These are phyloP conservation scores for Eupithecia exiguata DNA, from an alignment of 2,888 invertebrate species.

Conservation along the genomic window DNA sequence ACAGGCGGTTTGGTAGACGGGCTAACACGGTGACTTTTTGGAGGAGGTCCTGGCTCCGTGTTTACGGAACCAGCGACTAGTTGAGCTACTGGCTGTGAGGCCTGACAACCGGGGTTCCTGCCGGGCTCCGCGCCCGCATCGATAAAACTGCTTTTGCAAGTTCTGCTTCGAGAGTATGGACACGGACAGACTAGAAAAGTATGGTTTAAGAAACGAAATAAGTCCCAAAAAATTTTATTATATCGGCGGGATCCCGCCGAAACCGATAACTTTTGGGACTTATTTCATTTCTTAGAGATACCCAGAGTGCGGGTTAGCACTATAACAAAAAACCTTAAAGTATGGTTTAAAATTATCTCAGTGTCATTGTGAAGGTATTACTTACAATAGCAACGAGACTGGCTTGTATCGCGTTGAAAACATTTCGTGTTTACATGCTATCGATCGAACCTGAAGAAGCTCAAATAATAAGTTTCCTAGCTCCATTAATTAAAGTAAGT, in stretches of 20 bases:
- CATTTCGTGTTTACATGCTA: not conserved
- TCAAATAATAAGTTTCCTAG: not conserved
- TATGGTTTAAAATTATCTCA: not conserved
- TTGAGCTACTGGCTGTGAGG: slow-evolving; percentile 88
- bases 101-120: slow-evolving; percentile 92
- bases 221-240: too few relatives aligned
- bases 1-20: slow-evolving; percentile 91
- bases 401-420: not conserved
- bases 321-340: too few relatives aligned
- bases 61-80: slow-evolving; percentile 89
- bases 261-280: too few relatives aligned
- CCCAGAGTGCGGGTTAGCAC: too few relatives aligned
- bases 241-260: too few relatives aligned
- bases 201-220: too few relatives aligned
- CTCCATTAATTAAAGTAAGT: not conserved
- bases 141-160: slow-evolving; percentile 71
- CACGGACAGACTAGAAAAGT: not conserved
- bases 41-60: slow-evolving; percentile 94
- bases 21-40: slow-evolving; percentile 92
- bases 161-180: not conserved
- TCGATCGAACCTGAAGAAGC: not conserved
- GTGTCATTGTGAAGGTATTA: not conserved
- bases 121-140: slow-evolving; percentile 96
- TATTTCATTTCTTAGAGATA: too few relatives aligned
- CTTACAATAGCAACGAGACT: not conserved